These are phyloP conservation scores for Cryptoprocta ferox DNA, from an alignment of 2,797 vertebrate genomes.

Conservation along the genomic window DNA sequence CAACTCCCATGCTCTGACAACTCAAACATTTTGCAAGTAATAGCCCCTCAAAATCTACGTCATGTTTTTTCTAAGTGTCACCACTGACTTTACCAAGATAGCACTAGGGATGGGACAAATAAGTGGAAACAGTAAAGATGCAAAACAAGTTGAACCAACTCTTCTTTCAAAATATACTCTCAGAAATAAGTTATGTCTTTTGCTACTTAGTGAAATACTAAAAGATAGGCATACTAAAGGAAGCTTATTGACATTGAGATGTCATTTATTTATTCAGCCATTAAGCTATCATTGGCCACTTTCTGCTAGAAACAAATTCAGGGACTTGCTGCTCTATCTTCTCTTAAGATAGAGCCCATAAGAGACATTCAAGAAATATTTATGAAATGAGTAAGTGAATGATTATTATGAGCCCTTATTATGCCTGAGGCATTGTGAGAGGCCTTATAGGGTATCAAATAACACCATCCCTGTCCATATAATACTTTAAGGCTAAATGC, in stretches of 20 bases:
- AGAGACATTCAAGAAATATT: constrained; percentile 45
- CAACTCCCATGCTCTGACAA: background rate
- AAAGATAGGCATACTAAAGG: background rate
- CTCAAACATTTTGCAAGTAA: background rate
- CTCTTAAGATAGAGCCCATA: background rate
- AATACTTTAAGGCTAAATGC: background rate
- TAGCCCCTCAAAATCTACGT: background rate
- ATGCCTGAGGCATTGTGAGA: background rate
- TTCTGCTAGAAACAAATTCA: background rate
- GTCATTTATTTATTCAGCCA: constrained; percentile 10
- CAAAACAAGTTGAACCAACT: background rate
- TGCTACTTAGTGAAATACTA: background rate
- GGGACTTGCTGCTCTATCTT: background rate
- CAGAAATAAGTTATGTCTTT: background rate
- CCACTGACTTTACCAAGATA: background rate
- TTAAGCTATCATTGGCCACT: background rate
- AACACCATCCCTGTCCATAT: background rate
- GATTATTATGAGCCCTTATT: background rate
- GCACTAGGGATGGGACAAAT: background rate
- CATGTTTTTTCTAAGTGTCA: background rate
- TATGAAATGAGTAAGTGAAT: constrained; percentile 49
- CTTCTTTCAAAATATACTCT: constrained; percentile 40
- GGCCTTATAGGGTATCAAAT: background rate
- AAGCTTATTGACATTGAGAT: background rate
- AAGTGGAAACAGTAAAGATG: background rate